A percentile compares a stretch with the other conserved stretches of the same genome.
Conservation (phyloP, 2,888 invertebrate genomes). For the Apantesis nais region DNA sequence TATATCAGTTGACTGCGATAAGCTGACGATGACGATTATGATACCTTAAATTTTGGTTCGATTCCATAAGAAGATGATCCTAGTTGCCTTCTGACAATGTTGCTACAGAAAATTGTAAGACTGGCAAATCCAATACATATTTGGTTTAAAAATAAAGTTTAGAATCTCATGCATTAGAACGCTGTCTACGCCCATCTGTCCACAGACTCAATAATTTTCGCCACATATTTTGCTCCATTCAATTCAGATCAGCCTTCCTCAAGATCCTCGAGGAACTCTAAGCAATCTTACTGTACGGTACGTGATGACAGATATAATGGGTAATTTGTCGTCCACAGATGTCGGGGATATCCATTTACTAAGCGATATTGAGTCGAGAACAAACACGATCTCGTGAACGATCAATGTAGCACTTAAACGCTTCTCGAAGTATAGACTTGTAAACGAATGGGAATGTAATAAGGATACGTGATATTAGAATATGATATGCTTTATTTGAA, state of each 20-base stretch:
- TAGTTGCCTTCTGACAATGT: too few relatives aligned
- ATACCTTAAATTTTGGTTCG: too few relatives aligned
- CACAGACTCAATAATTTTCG: too few relatives aligned
- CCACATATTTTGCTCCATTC: neutral
- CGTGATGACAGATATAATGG: slow-evolving; percentile 65
- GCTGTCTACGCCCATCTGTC: too few relatives aligned
- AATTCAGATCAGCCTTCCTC: neutral
- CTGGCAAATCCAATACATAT: too few relatives aligned
- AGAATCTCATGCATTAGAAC: too few relatives aligned
- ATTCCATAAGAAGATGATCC: too few relatives aligned
- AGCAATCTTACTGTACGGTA: slow-evolving; percentile 21
- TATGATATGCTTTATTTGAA: neutral
- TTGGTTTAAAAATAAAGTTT: too few relatives aligned
- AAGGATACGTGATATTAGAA: slow-evolving; percentile 19
- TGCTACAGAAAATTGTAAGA: too few relatives aligned
- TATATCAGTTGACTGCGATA: too few relatives aligned
- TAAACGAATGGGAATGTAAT: slow-evolving; percentile 11
- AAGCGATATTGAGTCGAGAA: slow-evolving; percentile 47
- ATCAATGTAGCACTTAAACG: slow-evolving; percentile 39
- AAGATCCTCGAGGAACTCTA: slow-evolving; percentile 27
- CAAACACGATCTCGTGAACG: slow-evolving; percentile 45
- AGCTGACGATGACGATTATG: too few relatives aligned
- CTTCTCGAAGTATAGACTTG: slow-evolving; percentile 12
- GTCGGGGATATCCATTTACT: slow-evolving; percentile 51
- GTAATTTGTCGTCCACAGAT: slow-evolving; percentile 64